Conservation (phyloP, 2,797 vertebrate species). For the Margarornis squamiger region DNA sequence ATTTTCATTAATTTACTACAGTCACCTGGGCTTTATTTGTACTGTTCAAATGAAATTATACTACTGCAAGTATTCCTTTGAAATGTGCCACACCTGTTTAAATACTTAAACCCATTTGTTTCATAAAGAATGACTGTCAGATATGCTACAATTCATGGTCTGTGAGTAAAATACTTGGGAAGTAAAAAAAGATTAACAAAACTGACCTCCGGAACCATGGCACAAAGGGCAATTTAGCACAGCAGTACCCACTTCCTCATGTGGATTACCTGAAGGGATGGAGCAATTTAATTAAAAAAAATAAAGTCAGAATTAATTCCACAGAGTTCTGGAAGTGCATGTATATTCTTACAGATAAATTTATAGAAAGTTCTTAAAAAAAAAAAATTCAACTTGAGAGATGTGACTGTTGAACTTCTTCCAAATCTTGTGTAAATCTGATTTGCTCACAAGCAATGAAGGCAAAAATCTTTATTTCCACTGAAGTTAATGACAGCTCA, state of each 20-base stretch:
- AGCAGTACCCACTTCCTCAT: not conserved
- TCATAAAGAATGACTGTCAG: not conserved
- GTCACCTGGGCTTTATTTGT: slow-evolving; percentile 2
- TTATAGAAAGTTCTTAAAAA: not conserved
- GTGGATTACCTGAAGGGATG: not conserved
- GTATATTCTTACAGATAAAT: not conserved
- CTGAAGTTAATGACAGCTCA: not conserved
- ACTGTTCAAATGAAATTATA: not conserved
- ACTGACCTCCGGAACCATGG: not conserved
- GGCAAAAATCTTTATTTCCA: not conserved
- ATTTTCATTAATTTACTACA: not conserved
- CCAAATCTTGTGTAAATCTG: not conserved
- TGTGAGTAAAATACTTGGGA: not conserved
- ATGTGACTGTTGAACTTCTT: not conserved
- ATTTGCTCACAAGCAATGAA: not conserved
- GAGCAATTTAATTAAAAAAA: not conserved
- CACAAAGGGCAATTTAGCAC: not conserved
- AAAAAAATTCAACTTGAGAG: not conserved
- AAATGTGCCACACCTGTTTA: not conserved
- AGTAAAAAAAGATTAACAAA: slow-evolving; percentile 3
- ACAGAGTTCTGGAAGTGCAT: not conserved
- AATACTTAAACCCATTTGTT: not conserved
- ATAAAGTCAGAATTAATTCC: not conserved
- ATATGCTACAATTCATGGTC: not conserved
- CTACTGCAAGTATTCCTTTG: not conserved